phyloP scores from a whole-genome alignment of 2,113 vertebrate genomes.

The Gulo gulo region DNA sequence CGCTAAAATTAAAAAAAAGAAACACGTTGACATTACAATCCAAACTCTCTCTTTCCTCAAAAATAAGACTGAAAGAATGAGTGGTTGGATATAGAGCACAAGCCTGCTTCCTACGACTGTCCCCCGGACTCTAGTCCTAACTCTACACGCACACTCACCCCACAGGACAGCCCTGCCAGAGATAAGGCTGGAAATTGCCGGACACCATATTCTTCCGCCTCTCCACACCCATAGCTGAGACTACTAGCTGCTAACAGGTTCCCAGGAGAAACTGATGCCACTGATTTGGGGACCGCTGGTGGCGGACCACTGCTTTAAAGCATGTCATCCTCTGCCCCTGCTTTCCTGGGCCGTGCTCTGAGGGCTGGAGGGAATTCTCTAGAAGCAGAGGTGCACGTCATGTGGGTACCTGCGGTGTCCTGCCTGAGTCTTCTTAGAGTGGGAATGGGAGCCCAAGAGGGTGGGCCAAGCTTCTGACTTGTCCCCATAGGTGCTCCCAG shows the following conservation, averaged over 20 bases:
- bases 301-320: background rate
- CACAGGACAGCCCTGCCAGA: too few relatives aligned
- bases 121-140: background rate
- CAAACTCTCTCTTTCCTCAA: background rate
- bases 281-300: background rate
- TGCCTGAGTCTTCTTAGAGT: background rate
- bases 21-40: background rate
- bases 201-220: accelerated
- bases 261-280: background rate
- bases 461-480: background rate
- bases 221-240: background rate
- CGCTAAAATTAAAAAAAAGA: background rate
- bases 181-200: background rate
- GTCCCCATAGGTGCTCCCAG: background rate
- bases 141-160: background rate
- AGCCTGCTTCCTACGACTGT: background rate
- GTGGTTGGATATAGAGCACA: background rate
- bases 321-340: background rate
- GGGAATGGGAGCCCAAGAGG: background rate
- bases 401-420: background rate
- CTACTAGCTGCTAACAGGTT: background rate
- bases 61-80: background rate
- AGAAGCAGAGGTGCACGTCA: background rate
- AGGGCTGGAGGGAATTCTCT: background rate
- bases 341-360: background rate